Evolutionary conservation across 2,888 invertebrate genomes (phyloP).

Genomic region (Campaea margaritaria): DNA sequence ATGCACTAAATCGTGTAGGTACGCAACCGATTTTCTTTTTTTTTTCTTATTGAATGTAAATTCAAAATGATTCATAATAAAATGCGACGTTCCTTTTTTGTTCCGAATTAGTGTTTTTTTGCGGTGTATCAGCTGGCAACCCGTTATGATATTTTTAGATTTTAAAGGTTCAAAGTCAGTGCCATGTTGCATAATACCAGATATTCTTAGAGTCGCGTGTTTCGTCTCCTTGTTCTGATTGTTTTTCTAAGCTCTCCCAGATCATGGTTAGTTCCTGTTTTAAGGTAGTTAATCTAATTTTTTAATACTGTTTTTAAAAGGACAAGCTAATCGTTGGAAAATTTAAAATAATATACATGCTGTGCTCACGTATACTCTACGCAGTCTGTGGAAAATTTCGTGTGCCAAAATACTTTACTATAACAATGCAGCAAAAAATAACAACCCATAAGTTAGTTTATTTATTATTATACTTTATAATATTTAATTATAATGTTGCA

Average conservation of each 20-base stretch:
- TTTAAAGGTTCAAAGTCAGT: constrained; percentile 24
- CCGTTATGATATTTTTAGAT: background rate
- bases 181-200: constrained; percentile 16
- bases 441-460: background rate
- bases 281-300: too few species aligned
- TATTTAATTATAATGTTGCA: too few species aligned
- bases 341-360: too few species aligned
- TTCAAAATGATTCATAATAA: background rate
- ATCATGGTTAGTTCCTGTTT: background rate
- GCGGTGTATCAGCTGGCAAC: background rate
- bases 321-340: too few species aligned
- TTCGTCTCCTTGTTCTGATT: background rate
- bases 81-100: background rate
- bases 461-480: too few species aligned
- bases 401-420: background rate
- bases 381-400: background rate
- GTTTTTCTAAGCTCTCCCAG: background rate
- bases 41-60: background rate
- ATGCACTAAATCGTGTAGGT: background rate
- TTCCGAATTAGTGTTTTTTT: background rate
- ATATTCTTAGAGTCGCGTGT: background rate
- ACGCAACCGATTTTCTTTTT: too few species aligned
- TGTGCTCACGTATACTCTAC: too few species aligned
- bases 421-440: background rate
- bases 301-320: too few species aligned